Base-by-base conservation (phyloP, 2,113 vertebrate species). In the Coregonus clupeaformis region DNA sequence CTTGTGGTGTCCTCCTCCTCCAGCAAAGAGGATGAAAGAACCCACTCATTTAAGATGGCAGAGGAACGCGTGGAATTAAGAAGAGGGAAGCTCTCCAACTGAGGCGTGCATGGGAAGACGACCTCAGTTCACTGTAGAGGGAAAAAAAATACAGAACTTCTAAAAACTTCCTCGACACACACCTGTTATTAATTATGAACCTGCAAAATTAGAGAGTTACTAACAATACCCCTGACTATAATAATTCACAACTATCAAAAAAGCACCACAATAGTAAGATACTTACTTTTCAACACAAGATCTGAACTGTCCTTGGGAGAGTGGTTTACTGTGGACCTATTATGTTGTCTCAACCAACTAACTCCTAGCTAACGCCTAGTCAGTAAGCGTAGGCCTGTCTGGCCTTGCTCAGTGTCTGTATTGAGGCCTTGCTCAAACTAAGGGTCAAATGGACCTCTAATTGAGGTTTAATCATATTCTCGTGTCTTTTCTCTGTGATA, bases 181-280 rank as follows among this genome's bases (percentile, higher is more conserved):
- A 91, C 91, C 89, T 93, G 90, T 81, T 77, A 88, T 88, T 88
- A 90, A 89, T 92, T 91, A 91, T 74, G 84, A 91, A 79, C 18
- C 69, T 78, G 72, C 85, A 88, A 90, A 92, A 90, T 92, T 90
- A 89, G 86, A 91, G 88, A 81, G 81, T 83, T 85, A 79, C 87
- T 85, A 85, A 89, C 86, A 85, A 87, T 87, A 83, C 71, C 80
- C 80, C 27, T 22, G 84, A 79, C 86, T 85, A 85, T 89, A 89
- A 90, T 90, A 91, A 89, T 91, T 91, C 85, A 90, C 89, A 89
- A 85, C 86, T 90, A 88, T 91, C 73, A 89, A 86, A 90, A 79
- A 87, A 85, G 73, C 82, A 76, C 69, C 3, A 16, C 11, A 30
- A 75, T 75, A 49, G 84, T 76, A 81, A 81, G 86, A 85, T 5